phyloP scores from a whole-genome alignment of 2,888 invertebrate genomes.

The Stenotaenia linearis region DNA sequence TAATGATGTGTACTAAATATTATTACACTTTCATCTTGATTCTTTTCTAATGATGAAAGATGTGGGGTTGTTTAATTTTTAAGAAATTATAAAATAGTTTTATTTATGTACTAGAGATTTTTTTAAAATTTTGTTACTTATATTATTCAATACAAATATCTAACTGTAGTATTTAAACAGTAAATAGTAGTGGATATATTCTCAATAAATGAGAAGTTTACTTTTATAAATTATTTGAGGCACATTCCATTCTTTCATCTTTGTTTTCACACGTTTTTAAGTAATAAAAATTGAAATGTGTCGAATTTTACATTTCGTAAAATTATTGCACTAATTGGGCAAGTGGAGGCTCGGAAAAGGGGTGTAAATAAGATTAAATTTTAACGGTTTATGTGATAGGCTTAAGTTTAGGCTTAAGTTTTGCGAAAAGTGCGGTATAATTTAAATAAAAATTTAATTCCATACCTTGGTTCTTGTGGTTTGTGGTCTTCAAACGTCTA shows the following conservation, averaged over 20 bases:
- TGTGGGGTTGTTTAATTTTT: neutral
- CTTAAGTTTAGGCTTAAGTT: too few species aligned
- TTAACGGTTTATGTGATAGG: too few species aligned
- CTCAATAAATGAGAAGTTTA: neutral
- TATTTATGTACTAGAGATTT: neutral
- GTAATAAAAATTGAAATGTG: neutral
- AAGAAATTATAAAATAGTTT: neutral
- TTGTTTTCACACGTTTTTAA: too few species aligned
- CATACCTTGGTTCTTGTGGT: too few species aligned
- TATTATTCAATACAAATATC: neutral
- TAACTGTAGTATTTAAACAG: neutral
- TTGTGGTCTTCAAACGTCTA: too few species aligned
- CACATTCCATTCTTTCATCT: neutral
- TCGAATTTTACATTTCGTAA: too few species aligned
- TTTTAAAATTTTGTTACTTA: neutral
- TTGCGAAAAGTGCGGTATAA: too few species aligned
- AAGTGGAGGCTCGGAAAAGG: too few species aligned
- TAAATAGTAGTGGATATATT: neutral
- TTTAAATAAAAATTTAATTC: too few species aligned
- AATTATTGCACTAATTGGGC: too few species aligned
- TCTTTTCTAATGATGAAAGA: too few species aligned
- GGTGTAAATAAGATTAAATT: too few species aligned
- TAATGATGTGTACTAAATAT: conserved; percentile 7
- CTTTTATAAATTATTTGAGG: neutral
- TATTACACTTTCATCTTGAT: neutral